Base-by-base conservation (phyloP, 2,113 vertebrate species). In the Fregata magnificens region DNA sequence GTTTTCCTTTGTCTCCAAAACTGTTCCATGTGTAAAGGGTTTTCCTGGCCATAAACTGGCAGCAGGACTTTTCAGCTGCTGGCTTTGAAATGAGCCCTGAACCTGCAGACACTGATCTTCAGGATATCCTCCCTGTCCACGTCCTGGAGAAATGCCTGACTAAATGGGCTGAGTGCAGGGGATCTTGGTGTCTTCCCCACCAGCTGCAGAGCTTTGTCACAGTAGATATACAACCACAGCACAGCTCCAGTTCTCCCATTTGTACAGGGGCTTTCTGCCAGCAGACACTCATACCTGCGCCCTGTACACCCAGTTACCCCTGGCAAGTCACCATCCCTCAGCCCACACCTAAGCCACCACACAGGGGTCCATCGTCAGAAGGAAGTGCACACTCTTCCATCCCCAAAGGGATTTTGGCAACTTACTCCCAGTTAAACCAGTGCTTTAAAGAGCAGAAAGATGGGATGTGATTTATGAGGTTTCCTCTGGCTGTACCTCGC, bases 291-390 rank as follows among this genome's bases (percentile, higher is more conserved):
- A 1, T 61, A 49, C 21, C 50, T 70, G 76, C 4, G 2, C 13
- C 24, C 16, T 3, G 2, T 17, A n/a, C 8, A 42, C 20, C 20
- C 10, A 53, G 6, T 24, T 52, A 24, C 34, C 40, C 44, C 63
- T 82, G n/a, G 18, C 31, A 32, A 59, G 26, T 10, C 42, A 67
- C 16, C 0, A 1, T 40, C 50, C 63, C 36, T 65, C 36, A 61
- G 31, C 47, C 31, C 62, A 70, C 19, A 42, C n/a, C 28, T 28
- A 11, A 70, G 20, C 22, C 5, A 1, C 28, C 86, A 65, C 53
- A 45, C 1, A 4, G 20, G 47, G 17, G 19, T 88, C 4, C 26
- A 12, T 10, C 1, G 0, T 52, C 2, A 3, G 0, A 63, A 82
- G 38, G 55, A 70, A 15, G 6, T 22, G 28, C 2, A 2, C 5